Evolutionary conservation across 2,797 vertebrate species (phyloP), one percentile per base, ranked within the genome.

Genomic region (Sardinella longiceps): DNA sequence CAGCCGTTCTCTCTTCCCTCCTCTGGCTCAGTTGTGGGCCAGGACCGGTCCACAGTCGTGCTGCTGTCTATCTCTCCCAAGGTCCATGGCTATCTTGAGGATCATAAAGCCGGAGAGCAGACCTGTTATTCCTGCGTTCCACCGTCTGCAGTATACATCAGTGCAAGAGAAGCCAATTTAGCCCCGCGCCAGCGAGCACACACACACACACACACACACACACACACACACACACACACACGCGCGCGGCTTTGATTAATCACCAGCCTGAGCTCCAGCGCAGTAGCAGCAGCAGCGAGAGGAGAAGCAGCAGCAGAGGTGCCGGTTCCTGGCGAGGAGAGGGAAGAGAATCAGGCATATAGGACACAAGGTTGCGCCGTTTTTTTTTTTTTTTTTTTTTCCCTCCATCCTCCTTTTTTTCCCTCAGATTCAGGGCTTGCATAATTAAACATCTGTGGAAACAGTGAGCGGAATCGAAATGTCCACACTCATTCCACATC

Each of bases 161-260:
- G 92, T 90, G 92, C 56, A 90, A 90, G 91, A 91, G 87, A 89
- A 94, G 91, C 90, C 93, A 93, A 93, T 94, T 94, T 94, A 92
- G 89, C 92, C 86, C 86, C 58, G 86, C 94, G 92, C 94, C 94
- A 94, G 90, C 87, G 88, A 91, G 81, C 50, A 88, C n/a, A n/a
- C n/a, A n/a, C n/a, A n/a, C n/a, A n/a, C n/a, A n/a, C n/a, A n/a
- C n/a, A n/a, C n/a, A n/a, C n/a, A n/a, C n/a, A n/a, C n/a, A n/a
- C n/a, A n/a, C n/a, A n/a, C n/a, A n/a, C n/a, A n/a, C n/a, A n/a
- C n/a, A n/a, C n/a, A n/a, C n/a, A n/a, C n/a, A n/a, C n/a, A n/a
- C n/a, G n/a, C n/a, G n/a, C n/a, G n/a, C 88, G 77, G 88, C 90
- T 91, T 92, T 94, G 94, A 95, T 95, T 94, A 94, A 94, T 95